phyloP scores from a whole-genome alignment of 64 coral and sea anemone genomes.

The Porites australiensis region DNA sequence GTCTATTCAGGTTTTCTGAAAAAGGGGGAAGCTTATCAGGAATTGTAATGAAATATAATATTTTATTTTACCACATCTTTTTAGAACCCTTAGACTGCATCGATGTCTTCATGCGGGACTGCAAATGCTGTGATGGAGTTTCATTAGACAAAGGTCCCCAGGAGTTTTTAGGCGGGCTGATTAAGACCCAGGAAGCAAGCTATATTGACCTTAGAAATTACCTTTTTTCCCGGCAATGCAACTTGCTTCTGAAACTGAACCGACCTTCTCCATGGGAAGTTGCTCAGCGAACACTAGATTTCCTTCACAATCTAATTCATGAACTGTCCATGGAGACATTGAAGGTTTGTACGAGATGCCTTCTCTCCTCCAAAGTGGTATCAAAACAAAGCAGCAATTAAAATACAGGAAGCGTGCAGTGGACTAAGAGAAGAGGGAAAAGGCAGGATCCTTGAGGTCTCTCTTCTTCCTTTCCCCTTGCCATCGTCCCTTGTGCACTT shows the following conservation, averaged over 20 bases:
- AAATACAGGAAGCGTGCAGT: too few species aligned
- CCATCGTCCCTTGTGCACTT: too few species aligned
- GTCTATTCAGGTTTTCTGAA: too few species aligned
- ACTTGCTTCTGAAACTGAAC: conserved; percentile 73
- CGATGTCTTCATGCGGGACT: conserved; percentile 88
- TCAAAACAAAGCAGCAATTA: too few species aligned
- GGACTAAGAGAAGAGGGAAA: too few species aligned
- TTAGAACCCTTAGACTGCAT: conserved; percentile 80
- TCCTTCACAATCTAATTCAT: conserved; percentile 90
- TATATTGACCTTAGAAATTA: conserved; percentile 95
- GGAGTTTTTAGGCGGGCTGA: conserved; percentile 63
- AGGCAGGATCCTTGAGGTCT: too few species aligned
- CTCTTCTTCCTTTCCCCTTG: too few species aligned
- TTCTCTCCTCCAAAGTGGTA: background rate
- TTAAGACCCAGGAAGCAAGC: conserved; percentile 84
- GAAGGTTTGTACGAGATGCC: conserved; percentile 53
- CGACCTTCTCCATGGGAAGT: conserved; percentile 77
- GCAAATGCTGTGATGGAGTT: conserved; percentile 88
- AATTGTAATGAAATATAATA: too few species aligned
- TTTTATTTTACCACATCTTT: background rate
- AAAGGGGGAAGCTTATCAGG: too few species aligned
- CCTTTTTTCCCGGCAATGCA: conserved; percentile 93
- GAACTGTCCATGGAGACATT: conserved; percentile 87
- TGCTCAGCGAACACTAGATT: conserved; percentile 91
- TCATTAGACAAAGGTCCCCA: conserved; percentile 71